phyloP scores from a whole-genome alignment of 1,140 invertebrate species.

The Aricia agestis region DNA sequence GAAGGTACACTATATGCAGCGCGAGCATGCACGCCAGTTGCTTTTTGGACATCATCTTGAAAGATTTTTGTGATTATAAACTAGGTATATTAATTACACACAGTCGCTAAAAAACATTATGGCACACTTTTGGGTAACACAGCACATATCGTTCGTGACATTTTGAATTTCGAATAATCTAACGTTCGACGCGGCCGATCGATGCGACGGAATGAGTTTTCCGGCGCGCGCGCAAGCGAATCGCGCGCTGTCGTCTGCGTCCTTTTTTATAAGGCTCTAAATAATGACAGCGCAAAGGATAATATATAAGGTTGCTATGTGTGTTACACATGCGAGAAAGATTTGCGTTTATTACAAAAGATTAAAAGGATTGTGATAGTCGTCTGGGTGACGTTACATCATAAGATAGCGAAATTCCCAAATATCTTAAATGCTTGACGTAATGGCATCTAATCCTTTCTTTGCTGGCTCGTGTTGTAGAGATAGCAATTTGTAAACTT shows the following conservation, averaged over 20 bases:
- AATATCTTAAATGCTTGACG: slow-evolving; percentile 40
- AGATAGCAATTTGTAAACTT: not conserved
- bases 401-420: slow-evolving; percentile 48
- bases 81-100: not conserved
- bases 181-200: slow-evolving; percentile 53
- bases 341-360: slow-evolving; percentile 66
- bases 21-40: slow-evolving; percentile 86
- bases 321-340: slow-evolving; percentile 56
- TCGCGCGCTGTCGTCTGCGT: slow-evolving; percentile 35
- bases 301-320: slow-evolving; percentile 70
- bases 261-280: slow-evolving; percentile 72
- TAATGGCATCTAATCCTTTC: slow-evolving; percentile 33
- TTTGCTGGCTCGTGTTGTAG: slow-evolving; percentile 26
- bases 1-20: slow-evolving; percentile 84
- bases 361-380: slow-evolving; percentile 71
- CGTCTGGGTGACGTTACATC: slow-evolving; percentile 53
- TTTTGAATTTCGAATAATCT: slow-evolving; percentile 30
- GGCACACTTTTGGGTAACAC: slow-evolving; percentile 35
- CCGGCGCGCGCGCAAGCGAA: slow-evolving; percentile 58
- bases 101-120: slow-evolving; percentile 31
- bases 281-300: slow-evolving; percentile 71
- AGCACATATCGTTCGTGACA: slow-evolving; percentile 28
- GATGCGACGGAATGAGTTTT: slow-evolving; percentile 64
- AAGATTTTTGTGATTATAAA: slow-evolving; percentile 31
- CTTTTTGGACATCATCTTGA: slow-evolving; percentile 86